These are phyloP conservation scores for Halcyon senegalensis DNA, from an alignment of 2,113 vertebrate genomes.

Conservation along the genomic window DNA sequence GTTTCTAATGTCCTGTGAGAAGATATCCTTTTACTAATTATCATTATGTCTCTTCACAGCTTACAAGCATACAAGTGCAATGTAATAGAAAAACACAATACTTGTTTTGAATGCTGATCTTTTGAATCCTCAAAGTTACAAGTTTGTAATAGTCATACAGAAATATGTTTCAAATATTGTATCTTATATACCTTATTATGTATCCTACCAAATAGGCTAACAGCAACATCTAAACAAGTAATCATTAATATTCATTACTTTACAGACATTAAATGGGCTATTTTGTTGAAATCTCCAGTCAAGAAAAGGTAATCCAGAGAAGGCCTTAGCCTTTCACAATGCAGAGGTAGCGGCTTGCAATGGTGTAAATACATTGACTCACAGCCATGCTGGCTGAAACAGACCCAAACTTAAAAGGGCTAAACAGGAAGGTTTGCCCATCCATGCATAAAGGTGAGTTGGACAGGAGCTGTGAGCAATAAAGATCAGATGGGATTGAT, in stretches of 20 bases:
- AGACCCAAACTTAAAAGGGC: neutral
- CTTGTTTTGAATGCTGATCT: neutral
- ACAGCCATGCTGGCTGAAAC: neutral
- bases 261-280: neutral
- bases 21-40: neutral
- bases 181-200: neutral
- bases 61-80: neutral
- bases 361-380: neutral
- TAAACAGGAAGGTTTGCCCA: neutral
- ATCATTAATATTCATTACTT: neutral
- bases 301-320: neutral
- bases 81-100: neutral
- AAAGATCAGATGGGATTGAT: neutral
- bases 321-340: neutral
- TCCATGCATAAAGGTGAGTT: too few species aligned
- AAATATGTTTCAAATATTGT: neutral
- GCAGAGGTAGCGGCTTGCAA: neutral
- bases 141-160: neutral
- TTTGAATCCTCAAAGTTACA: neutral
- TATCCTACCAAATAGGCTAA: neutral
- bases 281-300: neutral
- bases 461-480: neutral
- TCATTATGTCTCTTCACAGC: neutral
- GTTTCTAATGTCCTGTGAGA: neutral
- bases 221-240: neutral